These are phyloP conservation scores for Caenorhabditis angaria DNA, from an alignment of 2,888 invertebrate genomes.

Conservation along the genomic window DNA sequence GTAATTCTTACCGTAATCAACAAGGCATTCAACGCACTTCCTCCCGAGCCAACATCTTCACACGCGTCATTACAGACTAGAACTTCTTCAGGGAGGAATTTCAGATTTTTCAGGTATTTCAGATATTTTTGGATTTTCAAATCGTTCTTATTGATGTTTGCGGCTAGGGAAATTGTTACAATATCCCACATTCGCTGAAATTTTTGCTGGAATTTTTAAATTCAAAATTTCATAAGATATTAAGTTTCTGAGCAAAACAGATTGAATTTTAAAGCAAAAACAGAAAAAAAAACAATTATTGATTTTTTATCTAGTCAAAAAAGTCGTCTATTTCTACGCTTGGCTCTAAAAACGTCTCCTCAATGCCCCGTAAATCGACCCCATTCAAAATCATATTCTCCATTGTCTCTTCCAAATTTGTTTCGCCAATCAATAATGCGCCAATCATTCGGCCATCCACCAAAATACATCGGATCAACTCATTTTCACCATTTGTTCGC, in stretches of 20 bases:
- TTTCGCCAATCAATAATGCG: conserved; percentile 93
- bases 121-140: conserved; percentile 18
- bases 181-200: conserved; percentile 33
- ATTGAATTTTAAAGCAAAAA: neutral
- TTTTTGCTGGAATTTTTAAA: too few species aligned
- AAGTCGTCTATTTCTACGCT: conserved; percentile 97
- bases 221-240: too few species aligned
- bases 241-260: neutral
- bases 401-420: conserved; percentile 86
- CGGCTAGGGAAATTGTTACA: conserved; percentile 27
- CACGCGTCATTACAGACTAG: conserved; percentile 53
- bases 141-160: neutral
- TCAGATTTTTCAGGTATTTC: neutral
- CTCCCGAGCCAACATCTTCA: conserved; percentile 71
- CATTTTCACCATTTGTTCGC: conserved; percentile 61
- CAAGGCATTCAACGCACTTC: conserved; percentile 76
- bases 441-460: conserved; percentile 87
- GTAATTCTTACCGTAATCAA: conserved; percentile 73
- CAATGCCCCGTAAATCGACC: conserved; percentile 86
- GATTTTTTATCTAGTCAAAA: conserved; percentile 82
- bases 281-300: conserved; percentile 2
- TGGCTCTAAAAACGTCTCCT: conserved; percentile 91
- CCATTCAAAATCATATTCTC: conserved; percentile 83
- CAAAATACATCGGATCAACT: conserved; percentile 84
- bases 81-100: conserved; percentile 27